These are phyloP conservation scores for Spea hammondii DNA, from an alignment of 2,797 vertebrate genomes.

Conservation along the genomic window DNA sequence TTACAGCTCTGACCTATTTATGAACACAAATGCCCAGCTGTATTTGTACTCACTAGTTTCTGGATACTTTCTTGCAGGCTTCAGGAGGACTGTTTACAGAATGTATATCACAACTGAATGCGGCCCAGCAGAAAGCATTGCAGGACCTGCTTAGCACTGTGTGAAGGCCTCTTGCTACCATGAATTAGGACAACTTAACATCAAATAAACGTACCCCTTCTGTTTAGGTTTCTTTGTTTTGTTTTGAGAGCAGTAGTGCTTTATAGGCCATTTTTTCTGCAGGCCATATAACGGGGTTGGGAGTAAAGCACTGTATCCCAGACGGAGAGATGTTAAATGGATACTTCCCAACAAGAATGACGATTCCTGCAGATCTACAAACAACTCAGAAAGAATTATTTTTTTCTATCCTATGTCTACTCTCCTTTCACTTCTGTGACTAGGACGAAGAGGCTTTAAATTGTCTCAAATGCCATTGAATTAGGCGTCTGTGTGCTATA, in stretches of 20 bases:
- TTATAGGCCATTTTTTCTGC: conserved; percentile 68
- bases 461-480: conserved; percentile 67
- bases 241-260: conserved; percentile 76
- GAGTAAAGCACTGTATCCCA: conserved; percentile 61
- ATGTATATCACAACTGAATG: conserved; percentile 89
- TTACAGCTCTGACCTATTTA: no score
- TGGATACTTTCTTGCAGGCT: conserved; percentile 66
- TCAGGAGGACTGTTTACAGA: conserved; percentile 93
- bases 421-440: conserved; percentile 53
- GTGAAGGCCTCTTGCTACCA: conserved; percentile 76
- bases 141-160: conserved; percentile 93
- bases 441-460: conserved; percentile 64
- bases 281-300: conserved; percentile 58
- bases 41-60: background rate
- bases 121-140: conserved; percentile 93
- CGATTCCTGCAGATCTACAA: conserved; percentile 59
- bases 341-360: conserved; percentile 61
- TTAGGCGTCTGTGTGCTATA: conserved; percentile 40
- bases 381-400: conserved; percentile 76
- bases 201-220: conserved; percentile 78
- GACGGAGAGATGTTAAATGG: conserved; percentile 51
- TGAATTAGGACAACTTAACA: conserved; percentile 72
- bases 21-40: no score
- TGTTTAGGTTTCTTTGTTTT: conserved; percentile 80
- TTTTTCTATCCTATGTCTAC: conserved; percentile 70